These are phyloP conservation scores for Archaeoteleia sp. DNA, from an alignment of 2,888 invertebrate species.

Conservation along the genomic window DNA sequence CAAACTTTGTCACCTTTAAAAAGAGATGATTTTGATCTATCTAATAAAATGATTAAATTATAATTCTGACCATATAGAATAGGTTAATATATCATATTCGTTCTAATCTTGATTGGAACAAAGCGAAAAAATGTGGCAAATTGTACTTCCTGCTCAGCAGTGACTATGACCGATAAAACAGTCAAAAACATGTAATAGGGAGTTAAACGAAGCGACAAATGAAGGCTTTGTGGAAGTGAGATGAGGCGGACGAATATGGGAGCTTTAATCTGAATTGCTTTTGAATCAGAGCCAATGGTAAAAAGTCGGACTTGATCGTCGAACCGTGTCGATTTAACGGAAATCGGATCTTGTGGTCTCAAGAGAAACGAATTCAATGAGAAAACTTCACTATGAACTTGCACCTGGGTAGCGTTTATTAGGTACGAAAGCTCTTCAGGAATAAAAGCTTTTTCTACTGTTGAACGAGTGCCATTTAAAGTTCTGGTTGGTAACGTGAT, in stretches of 20 bases:
- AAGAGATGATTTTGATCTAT: too few relatives aligned
- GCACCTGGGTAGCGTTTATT: slow-evolving; percentile 43
- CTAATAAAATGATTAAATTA: too few relatives aligned
- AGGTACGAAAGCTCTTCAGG: slow-evolving; percentile 34
- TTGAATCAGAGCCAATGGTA: slow-evolving; percentile 23
- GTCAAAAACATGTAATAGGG: slow-evolving; percentile 17
- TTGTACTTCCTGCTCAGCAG: not conserved
- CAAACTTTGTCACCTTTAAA: too few relatives aligned
- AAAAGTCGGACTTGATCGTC: slow-evolving; percentile 60
- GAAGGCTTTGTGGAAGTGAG: slow-evolving; percentile 18
- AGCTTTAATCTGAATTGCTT: slow-evolving; percentile 44
- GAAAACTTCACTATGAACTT: slow-evolving; percentile 41
- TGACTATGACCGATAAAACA: slow-evolving; percentile 6
- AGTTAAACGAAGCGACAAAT: slow-evolving; percentile 30
- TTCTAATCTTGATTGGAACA: too few relatives aligned
- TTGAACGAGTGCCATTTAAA: slow-evolving; percentile 40
- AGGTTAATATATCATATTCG: too few relatives aligned
- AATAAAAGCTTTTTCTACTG: slow-evolving; percentile 26
- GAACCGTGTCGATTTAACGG: slow-evolving; percentile 63
- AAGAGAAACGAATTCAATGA: slow-evolving; percentile 41
- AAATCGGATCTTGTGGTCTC: slow-evolving; percentile 58
- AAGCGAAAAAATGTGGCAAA: too few relatives aligned
- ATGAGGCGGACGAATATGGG: slow-evolving; percentile 1
- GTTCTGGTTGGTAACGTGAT: slow-evolving; percentile 38
- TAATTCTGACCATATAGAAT: too few relatives aligned